A percentile compares a stretch with the other conserved stretches of the same genome.
Evolutionary conservation across 1,140 invertebrate species (phyloP).

Genomic region (Galleria mellonella): DNA sequence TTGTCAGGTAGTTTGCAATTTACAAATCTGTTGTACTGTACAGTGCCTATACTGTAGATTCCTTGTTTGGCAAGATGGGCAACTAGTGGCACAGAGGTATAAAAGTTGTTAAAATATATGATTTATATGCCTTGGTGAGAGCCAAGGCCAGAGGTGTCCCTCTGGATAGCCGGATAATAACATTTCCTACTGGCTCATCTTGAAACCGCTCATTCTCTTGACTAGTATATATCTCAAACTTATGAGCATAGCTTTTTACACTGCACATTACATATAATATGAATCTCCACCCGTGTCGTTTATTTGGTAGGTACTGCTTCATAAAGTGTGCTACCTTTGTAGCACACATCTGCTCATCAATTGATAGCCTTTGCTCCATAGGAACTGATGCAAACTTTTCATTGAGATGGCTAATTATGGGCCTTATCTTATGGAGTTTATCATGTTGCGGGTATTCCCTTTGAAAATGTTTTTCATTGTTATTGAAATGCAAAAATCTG

Average conservation of each 20-base stretch:
- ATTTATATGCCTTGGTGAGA: conserved; percentile 30
- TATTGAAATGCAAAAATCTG: conserved; percentile 32
- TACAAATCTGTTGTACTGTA: conserved; percentile 21
- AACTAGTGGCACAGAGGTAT: conserved; percentile 33
- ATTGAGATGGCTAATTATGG: conserved; percentile 9
- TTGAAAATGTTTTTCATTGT: conserved; percentile 25
- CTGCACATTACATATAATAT: conserved; percentile 53
- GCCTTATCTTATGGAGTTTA: conserved; percentile 38
- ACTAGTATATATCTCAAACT: conserved; percentile 58
- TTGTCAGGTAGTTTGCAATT: conserved; percentile 31
- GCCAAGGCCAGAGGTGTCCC: too few species aligned
- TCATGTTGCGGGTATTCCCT: conserved; percentile 37
- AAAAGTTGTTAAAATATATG: conserved; percentile 38
- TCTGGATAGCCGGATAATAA: conserved; percentile 23
- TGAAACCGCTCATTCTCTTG: conserved; percentile 25
- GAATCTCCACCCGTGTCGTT: conserved; percentile 38
- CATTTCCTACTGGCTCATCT: conserved; percentile 27
- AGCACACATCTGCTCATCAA: conserved; percentile 29
- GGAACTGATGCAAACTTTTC: conserved; percentile 11
- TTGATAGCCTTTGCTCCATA: conserved; percentile 13
- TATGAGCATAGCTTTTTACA: conserved; percentile 40
- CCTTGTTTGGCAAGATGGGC: conserved; percentile 27
- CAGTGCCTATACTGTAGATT: conserved; percentile 29
- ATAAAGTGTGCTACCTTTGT: conserved; percentile 22
- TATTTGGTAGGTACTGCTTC: conserved; percentile 28